Evolutionary conservation across 1,140 invertebrate genomes (phyloP).

Genomic region (Venustaconcha ellipsiformis): DNA sequence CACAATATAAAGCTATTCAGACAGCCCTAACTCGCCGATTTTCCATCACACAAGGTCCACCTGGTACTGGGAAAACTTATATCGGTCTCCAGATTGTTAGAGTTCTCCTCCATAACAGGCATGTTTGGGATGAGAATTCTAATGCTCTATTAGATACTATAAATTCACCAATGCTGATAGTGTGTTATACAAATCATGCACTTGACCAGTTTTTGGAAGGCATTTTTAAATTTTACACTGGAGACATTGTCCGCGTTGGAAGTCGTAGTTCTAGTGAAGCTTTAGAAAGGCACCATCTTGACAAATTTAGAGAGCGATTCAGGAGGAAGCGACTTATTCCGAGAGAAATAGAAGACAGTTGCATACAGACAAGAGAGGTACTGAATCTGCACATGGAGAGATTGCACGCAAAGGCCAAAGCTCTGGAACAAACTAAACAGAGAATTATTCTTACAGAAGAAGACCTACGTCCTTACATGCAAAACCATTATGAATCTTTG

Average conservation of each 20-base stretch:
- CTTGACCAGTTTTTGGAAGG: conserved; percentile 88
- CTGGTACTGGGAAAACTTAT: conserved; percentile 65
- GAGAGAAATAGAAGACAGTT: conserved; percentile 30
- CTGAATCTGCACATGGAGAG: conserved; percentile 30
- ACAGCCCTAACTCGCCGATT: conserved; percentile 69
- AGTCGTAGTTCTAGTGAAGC: conserved; percentile 75
- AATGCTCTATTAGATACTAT: conserved; percentile 59
- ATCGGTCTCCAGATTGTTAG: conserved; percentile 66
- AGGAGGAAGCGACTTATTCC: conserved; percentile 30
- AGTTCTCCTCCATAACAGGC: conserved; percentile 59
- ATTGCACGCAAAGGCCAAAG: conserved; percentile 38
- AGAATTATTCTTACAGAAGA: conserved; percentile 44
- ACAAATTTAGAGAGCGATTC: conserved; percentile 36
- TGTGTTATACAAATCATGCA: conserved; percentile 90
- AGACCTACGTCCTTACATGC: conserved; percentile 35
- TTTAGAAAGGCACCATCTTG: conserved; percentile 37
- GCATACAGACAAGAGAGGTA: conserved; percentile 25
- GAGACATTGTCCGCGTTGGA: conserved; percentile 78
- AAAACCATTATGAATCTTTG: conserved; percentile 19
- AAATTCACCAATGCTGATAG: conserved; percentile 77
- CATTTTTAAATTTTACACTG: conserved; percentile 47
- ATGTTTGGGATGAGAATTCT: conserved; percentile 45
- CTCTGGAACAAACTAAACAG: conserved; percentile 41
- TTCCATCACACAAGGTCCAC: conserved; percentile 78
- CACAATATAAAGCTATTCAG: conserved; percentile 69